Evolutionary conservation across 1,140 invertebrate species (phyloP).

Genomic region (Drosophila burlai): DNA sequence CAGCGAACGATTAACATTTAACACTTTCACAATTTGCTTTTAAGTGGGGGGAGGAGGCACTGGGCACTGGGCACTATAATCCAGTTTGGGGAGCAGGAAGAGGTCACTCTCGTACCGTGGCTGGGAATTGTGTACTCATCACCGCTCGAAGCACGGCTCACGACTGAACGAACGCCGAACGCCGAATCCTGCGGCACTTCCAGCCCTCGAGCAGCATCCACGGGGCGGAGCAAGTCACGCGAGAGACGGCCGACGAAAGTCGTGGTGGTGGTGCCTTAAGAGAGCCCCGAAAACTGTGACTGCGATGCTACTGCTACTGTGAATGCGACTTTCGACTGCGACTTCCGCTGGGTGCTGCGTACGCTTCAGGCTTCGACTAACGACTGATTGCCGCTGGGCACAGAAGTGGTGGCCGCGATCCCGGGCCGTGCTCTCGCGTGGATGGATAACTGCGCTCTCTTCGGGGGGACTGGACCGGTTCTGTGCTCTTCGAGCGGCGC

Average conservation of each 20-base stretch:
- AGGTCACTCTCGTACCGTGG: conserved; percentile 45
- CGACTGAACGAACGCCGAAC: conserved; percentile 59
- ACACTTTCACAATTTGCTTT: conserved; percentile 74
- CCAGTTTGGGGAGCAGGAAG: conserved; percentile 43
- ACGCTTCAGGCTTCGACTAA: conserved; percentile 74
- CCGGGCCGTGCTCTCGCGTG: conserved; percentile 7
- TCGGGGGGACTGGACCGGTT: conserved; percentile 65
- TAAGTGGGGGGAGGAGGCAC: conserved; percentile 7
- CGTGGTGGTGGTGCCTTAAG: conserved; percentile 24
- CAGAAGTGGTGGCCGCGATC: conserved; percentile 32
- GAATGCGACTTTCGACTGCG: conserved; percentile 3
- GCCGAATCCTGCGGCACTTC: conserved; percentile 73
- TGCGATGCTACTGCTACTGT: conserved; percentile 17
- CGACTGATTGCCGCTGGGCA: conserved; percentile 78
- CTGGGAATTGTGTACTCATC: conserved; percentile 51
- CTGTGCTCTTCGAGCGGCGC: conserved; percentile 52
- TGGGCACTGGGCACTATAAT: conserved; percentile 52
- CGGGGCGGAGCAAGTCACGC: conserved; percentile 75
- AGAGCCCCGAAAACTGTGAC: conserved; percentile 35
- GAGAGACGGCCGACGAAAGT: conserved; percentile 23
- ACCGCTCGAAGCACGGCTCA: conserved; percentile 70
- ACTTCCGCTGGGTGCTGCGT: conserved; percentile 63
- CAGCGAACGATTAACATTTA: conserved; percentile 77
- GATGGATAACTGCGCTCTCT: conserved; percentile 37
- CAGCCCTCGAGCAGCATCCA: conserved; percentile 72